phyloP scores from a whole-genome alignment of 2,113 vertebrate genomes.

The Hippocampus comes region DNA sequence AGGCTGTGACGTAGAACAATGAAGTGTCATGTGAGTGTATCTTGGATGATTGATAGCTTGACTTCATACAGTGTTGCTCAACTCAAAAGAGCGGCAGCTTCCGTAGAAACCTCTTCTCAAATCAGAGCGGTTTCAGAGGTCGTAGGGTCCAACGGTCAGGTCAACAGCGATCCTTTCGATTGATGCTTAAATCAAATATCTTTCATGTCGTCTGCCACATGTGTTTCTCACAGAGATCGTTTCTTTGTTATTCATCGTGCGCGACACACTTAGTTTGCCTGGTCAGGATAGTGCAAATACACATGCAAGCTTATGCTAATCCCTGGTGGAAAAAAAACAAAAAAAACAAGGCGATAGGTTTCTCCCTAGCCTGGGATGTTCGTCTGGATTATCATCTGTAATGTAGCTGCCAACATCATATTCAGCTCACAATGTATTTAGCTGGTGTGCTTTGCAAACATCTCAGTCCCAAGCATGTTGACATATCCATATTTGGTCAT shows the following conservation, averaged over 20 bases:
- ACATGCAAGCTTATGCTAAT: slow-evolving; percentile 61
- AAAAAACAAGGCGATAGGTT: slow-evolving; percentile 63
- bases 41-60: not conserved
- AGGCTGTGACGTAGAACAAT: not conserved
- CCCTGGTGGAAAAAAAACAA: slow-evolving; percentile 16
- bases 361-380: slow-evolving; percentile 51
- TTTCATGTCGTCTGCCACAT: not conserved
- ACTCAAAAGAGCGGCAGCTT: not conserved
- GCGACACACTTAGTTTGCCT: slow-evolving; percentile 14
- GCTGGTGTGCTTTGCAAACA: not conserved
- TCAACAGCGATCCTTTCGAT: slow-evolving; percentile 3
- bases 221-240: slow-evolving; percentile 22
- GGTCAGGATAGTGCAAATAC: slow-evolving; percentile 35
- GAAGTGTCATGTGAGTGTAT: not conserved
- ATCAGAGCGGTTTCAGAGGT: not conserved
- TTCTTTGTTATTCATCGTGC: slow-evolving; percentile 20
- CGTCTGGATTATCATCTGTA: slow-evolving; percentile 60
- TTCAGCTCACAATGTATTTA: slow-evolving; percentile 18
- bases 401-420: slow-evolving; percentile 39
- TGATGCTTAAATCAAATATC: slow-evolving; percentile 4
- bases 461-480: not conserved
- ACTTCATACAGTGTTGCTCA: not conserved
- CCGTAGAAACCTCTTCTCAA: not conserved
- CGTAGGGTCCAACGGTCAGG: slow-evolving; percentile 2
- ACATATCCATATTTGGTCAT: not conserved